Percentiles rank a stretch among this genome's conserved stretches.
Conservation (phyloP, 2,113 vertebrate genomes). For the Prinia subflava region DNA sequence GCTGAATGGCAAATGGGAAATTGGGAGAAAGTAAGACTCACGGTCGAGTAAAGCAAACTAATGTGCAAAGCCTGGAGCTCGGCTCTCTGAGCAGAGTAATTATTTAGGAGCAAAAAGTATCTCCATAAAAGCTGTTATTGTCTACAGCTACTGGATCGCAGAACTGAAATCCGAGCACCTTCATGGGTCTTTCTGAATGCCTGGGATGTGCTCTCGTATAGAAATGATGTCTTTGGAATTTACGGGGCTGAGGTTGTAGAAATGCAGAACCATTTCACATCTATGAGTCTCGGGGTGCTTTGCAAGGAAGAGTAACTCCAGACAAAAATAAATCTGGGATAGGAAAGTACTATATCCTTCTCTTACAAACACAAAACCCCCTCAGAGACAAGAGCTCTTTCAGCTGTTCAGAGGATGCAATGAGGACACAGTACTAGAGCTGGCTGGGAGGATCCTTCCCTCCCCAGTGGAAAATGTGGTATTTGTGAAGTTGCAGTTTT, state of each 20-base stretch:
- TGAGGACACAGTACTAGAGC: not conserved
- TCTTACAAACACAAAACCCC: not conserved
- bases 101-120: not conserved
- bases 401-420: not conserved
- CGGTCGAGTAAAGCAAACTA: not conserved
- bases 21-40: not conserved
- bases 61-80: not conserved
- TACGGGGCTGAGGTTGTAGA: not conserved
- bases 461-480: constrained; percentile 26
- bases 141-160: not conserved
- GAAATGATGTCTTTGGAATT: constrained; percentile 10
- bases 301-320: not conserved
- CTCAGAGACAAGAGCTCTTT: not conserved
- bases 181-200: not conserved
- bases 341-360: not conserved
- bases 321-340: not conserved
- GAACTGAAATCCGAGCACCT: not conserved
- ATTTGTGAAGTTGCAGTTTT: constrained; percentile 35
- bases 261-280: not conserved
- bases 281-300: not conserved
- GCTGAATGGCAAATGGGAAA: not conserved
- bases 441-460: constrained; percentile 1
- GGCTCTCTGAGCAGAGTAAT: not conserved
- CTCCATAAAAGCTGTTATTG: not conserved
- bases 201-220: not conserved